phyloP scores from a whole-genome alignment of 2,888 invertebrate species.

The Apamea anceps region DNA sequence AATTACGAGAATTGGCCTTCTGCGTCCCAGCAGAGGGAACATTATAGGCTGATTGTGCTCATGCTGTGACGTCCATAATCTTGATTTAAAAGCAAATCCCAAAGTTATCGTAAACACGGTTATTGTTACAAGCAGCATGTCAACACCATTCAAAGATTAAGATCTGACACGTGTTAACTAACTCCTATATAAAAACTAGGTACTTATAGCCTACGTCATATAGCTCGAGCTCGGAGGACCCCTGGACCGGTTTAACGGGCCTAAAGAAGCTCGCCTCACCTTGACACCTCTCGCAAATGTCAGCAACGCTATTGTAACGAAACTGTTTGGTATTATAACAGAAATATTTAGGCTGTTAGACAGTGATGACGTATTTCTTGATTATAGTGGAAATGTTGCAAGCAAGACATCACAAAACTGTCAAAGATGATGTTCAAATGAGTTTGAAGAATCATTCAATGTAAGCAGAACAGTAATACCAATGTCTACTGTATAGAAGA shows the following conservation, averaged over 20 bases:
- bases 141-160: slow-evolving; percentile 32
- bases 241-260: slow-evolving; percentile 74
- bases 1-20: no score
- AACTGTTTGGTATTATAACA: slow-evolving; percentile 16
- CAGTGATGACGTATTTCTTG: not conserved
- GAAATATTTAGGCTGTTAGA: slow-evolving; percentile 2
- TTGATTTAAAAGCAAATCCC: slow-evolving; percentile 4
- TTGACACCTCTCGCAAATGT: slow-evolving; percentile 78
- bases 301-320: slow-evolving; percentile 63
- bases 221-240: slow-evolving; percentile 46
- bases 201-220: slow-evolving; percentile 37
- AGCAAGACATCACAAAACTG: not conserved
- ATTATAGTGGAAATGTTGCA: no score
- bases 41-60: not conserved
- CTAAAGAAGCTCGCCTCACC: slow-evolving; percentile 73
- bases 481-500: not conserved
- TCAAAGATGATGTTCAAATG: not conserved
- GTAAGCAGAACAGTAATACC: not conserved
- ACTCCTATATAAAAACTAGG: slow-evolving; percentile 28
- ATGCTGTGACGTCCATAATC: not conserved
- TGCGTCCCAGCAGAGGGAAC: not conserved
- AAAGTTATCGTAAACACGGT: not conserved
- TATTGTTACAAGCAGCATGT: not conserved
- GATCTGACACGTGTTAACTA: slow-evolving; percentile 35
- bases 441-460: not conserved